A percentile compares a stretch with the other conserved stretches of the same genome.
Evolutionary conservation across 2,888 invertebrate genomes (phyloP).

Genomic region (Ganaspis brasiliensis): DNA sequence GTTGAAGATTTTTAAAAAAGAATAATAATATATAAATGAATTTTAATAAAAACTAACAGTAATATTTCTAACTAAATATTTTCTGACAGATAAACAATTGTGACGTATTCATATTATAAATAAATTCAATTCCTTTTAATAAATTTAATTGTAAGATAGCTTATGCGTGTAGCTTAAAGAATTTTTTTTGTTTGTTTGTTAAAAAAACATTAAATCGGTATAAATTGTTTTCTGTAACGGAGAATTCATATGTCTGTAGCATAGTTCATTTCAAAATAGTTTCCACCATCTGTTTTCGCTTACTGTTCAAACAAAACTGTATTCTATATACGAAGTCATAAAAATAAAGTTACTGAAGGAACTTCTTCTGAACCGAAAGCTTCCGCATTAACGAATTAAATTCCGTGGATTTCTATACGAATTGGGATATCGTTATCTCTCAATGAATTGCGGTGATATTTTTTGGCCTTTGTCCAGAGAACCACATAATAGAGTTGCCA

Average conservation of each 20-base stretch:
- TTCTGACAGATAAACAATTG: too few relatives aligned
- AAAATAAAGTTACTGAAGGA: constrained; percentile 6
- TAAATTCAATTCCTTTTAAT: too few relatives aligned
- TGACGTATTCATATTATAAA: too few relatives aligned
- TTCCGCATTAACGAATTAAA: not conserved
- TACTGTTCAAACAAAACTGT: not conserved
- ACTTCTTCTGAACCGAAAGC: not conserved
- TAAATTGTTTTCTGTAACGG: not conserved
- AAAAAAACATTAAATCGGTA: too few relatives aligned
- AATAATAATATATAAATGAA: too few relatives aligned
- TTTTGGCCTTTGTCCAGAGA: constrained; percentile 51
- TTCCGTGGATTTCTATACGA: not conserved
- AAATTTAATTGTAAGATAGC: too few relatives aligned
- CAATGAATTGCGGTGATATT: constrained; percentile 26
- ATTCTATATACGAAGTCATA: not conserved
- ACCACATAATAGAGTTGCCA: not conserved
- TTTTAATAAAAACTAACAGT: too few relatives aligned
- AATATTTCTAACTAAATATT: too few relatives aligned
- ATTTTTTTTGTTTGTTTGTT: too few relatives aligned
- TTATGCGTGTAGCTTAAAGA: too few relatives aligned
- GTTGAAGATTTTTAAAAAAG: too few relatives aligned
- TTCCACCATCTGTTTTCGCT: not conserved
- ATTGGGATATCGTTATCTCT: constrained; percentile 1
- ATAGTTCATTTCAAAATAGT: not conserved
- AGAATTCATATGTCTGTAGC: not conserved